Evolutionary conservation across 2,797 vertebrate genomes (phyloP).

Genomic region (Emys orbicularis): DNA sequence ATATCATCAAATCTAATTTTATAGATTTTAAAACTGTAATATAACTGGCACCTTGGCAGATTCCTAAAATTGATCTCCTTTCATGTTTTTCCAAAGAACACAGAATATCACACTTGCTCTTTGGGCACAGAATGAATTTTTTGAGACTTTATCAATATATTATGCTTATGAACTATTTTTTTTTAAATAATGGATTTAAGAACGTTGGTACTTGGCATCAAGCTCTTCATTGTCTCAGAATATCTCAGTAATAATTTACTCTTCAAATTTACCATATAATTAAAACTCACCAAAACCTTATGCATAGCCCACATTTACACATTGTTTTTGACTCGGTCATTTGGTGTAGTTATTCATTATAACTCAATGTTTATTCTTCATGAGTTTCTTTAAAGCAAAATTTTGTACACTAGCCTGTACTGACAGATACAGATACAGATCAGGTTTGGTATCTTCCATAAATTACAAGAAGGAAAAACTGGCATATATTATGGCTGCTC

Average conservation of each 20-base stretch:
- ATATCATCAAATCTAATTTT: too few relatives aligned
- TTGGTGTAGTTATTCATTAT: background rate
- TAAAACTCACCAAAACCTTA: background rate
- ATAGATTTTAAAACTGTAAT: too few relatives aligned
- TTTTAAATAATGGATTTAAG: background rate
- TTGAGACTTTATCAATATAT: background rate
- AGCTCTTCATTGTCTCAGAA: background rate
- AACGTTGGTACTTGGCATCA: background rate
- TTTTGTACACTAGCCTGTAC: rapidly evolving
- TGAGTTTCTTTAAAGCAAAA: background rate
- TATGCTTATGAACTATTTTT: background rate
- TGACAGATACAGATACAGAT: background rate
- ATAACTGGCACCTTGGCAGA: too few relatives aligned
- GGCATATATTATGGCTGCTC: background rate
- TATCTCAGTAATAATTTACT: background rate
- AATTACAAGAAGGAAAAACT: background rate
- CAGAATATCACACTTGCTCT: background rate
- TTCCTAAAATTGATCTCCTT: background rate
- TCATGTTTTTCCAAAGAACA: too few relatives aligned
- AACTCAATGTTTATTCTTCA: background rate
- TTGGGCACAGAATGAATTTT: background rate
- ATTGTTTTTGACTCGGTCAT: background rate
- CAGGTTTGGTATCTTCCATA: background rate
- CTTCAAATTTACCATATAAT: background rate
- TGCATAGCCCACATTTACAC: background rate